Evolutionary conservation across 1,140 invertebrate genomes (phyloP), one percentile per base, ranked within the genome.

Genomic region (Acromyrmex charruanus): DNA sequence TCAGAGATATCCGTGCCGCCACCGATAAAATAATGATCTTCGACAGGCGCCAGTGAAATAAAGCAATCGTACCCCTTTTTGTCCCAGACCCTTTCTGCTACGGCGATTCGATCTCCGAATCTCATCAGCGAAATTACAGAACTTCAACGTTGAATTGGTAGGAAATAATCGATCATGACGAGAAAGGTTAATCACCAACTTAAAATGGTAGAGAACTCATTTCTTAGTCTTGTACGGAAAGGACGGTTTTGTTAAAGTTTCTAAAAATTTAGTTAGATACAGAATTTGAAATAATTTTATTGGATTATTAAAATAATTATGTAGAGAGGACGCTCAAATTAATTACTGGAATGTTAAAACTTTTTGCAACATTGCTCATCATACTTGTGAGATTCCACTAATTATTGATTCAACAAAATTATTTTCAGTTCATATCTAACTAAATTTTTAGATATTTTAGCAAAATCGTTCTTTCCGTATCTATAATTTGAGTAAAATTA

Each of bases 1-100:
- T 68, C 25, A 21, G 72, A 66, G 85, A 89, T 90, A 90, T 89
- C 77, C 51, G 69, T 66, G 80, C 66, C 82, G 77, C 77, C 61
- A 85, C 84, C 85, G 88, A 90, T 90, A 85, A 90, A 90, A 90
- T 90, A 90, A 90, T 90, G 88, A 90, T 75, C 88, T 81, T 85
- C 80, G 88, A 90, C 88, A 68, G 44, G 21, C 21, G 16, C 6
- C 80, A 14, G 72, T 89, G 72, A 90, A 90, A 87, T 89, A 89
- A 90, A 90, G 81, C 85, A 87, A 90, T 90, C 88, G 25, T 59
- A n/a, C 12, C 39, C 51, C 35, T 87, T 89, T 85, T 85, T 89
- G 61, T 74, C 18, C 6, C 28, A 28, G 14, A 25, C 1, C 10
- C 9, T 51, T 28, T 63, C 39, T 66, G 39, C 31, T 18, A n/a